Evolutionary conservation across 2,797 vertebrate species (phyloP).

Genomic region (Lacerta agilis): DNA sequence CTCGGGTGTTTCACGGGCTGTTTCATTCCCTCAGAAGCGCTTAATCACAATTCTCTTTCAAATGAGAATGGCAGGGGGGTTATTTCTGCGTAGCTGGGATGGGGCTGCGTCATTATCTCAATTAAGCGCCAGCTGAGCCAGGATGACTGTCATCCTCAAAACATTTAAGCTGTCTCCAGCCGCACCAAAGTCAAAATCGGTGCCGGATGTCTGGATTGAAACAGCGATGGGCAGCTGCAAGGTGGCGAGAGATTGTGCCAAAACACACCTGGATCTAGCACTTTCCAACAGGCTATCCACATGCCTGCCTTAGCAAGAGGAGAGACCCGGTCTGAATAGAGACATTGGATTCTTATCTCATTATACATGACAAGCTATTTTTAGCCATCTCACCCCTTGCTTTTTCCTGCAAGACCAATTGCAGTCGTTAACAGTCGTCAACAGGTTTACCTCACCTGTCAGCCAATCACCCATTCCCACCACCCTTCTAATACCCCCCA

Average conservation of each 20-base stretch:
- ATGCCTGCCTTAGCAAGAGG: too few species aligned
- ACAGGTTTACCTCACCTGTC: too few species aligned
- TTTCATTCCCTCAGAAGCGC: constrained; percentile 3
- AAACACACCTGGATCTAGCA: background rate
- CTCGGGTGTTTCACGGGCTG: background rate
- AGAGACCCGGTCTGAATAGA: too few species aligned
- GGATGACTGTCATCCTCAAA: constrained; percentile 28
- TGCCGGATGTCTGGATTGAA: background rate
- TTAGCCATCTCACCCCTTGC: too few species aligned
- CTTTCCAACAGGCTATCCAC: background rate
- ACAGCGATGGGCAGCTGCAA: background rate
- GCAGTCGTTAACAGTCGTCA: too few species aligned
- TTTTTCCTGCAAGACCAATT: too few species aligned
- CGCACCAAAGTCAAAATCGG: background rate
- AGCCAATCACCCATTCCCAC: too few species aligned
- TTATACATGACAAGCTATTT: too few species aligned
- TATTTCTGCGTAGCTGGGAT: background rate
- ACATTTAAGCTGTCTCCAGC: background rate
- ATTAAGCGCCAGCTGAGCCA: constrained; percentile 31
- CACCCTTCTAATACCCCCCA: too few species aligned
- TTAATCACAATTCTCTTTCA: constrained; percentile 3
- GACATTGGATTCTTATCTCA: too few species aligned
- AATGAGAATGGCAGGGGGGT: constrained; percentile 21
- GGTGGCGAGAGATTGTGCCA: background rate
- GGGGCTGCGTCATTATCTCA: constrained; percentile 22